Evolutionary conservation across 2,113 vertebrate genomes (phyloP), one percentile per base, ranked within the genome.

Genomic region (Scatophagus argus): DNA sequence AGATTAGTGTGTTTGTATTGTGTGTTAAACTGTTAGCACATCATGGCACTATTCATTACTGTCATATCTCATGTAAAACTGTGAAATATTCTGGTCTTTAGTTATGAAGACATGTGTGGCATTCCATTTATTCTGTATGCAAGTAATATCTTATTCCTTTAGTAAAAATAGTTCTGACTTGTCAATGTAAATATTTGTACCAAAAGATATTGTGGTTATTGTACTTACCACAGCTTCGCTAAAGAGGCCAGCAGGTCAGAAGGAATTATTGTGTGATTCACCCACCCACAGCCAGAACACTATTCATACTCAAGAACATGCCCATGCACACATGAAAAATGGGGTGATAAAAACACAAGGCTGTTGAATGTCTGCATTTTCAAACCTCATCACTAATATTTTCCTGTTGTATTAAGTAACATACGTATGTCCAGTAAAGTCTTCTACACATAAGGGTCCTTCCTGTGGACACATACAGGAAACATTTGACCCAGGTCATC

Each of bases 211-310:
- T 52, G 46, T 76, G 52, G 52, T 80, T 73, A 61, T 6, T 5
- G 60, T 74, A 46, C 52, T 65, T 34, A 17, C 39, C 60, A 43
- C 60, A 69, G 66, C 74, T 74, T 72, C 17, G 16, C 55, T 39
- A 71, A 27, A 61, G 51, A 77, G 47, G 81, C 31, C 56, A 43
- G 25, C 25, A 65, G 71, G 81, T 87, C 83, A 78, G 56, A 44
- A 47, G 52, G 38, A 56, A 38, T 67, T 82, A 47, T 55, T 75
- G 46, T 74, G 29, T 49, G 58, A 71, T 67, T 43, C 71, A 51
- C 70, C 77, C 56, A 83, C 70, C 2, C 56, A 43, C 14, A 49
- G 8, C 27, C 51, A 27, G 43, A 11, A 58, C 21, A 56, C 59
- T 52, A 11, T 38, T 66, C 34, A 61, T 25, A 9, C 21, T 32